A percentile compares a stretch with the other conserved stretches of the same genome.
phyloP scores from a whole-genome alignment of 2,797 vertebrate genomes.

The Lagorchestes hirsutus region DNA sequence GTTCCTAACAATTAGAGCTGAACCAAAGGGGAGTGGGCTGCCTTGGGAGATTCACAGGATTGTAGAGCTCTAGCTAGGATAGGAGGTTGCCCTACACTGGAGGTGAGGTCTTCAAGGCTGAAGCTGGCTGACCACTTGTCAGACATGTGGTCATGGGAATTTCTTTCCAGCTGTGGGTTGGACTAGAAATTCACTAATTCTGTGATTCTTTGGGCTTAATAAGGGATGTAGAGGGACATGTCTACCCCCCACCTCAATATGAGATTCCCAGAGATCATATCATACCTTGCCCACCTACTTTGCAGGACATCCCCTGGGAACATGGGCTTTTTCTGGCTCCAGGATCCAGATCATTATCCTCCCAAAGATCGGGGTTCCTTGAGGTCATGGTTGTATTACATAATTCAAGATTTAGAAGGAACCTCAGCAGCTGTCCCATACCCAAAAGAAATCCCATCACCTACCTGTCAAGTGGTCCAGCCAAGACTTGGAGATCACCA shows the following conservation, averaged over 20 bases:
- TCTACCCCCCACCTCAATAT: background rate
- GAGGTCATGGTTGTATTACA: background rate
- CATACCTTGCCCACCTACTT: background rate
- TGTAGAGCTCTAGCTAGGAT: background rate
- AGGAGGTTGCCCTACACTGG: background rate
- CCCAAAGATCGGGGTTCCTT: background rate
- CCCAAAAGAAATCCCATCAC: background rate
- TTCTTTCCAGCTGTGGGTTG: background rate
- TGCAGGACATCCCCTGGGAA: background rate
- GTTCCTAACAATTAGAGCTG: background rate
- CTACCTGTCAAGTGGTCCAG: background rate
- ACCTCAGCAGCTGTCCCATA: background rate
- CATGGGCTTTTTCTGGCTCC: background rate
- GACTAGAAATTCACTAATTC: background rate
- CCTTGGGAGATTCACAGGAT: background rate
- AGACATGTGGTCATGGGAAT: background rate
- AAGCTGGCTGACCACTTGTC: background rate
- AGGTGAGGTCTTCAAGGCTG: background rate
- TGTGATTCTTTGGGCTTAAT: background rate
- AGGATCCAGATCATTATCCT: background rate
- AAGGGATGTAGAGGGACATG: background rate
- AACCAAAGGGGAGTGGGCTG: background rate
- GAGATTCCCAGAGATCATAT: background rate
- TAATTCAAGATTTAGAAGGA: background rate
- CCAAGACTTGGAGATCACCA: background rate